Conservation (phyloP, 1,140 invertebrate genomes). For the Drosophila subobscura region DNA sequence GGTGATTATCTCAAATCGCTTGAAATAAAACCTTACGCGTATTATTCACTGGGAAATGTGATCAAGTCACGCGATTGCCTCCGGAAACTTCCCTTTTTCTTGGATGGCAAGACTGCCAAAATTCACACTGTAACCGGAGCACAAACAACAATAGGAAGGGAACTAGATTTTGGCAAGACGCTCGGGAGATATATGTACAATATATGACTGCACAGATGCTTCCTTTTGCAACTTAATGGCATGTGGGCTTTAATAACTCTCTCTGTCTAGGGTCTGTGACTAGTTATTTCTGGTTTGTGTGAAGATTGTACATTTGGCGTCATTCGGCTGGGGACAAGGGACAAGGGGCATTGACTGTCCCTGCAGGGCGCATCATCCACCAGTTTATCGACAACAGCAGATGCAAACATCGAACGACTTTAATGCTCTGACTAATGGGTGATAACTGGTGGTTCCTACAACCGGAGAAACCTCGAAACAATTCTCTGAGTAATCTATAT, state of each 20-base stretch:
- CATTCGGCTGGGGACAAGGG: slow-evolving; percentile 2
- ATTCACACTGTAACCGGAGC: slow-evolving; percentile 40
- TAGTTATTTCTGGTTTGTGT: slow-evolving; percentile 10
- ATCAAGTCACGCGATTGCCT: slow-evolving; percentile 58
- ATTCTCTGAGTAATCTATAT: slow-evolving; percentile 21
- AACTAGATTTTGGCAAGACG: not conserved
- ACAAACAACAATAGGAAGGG: not conserved
- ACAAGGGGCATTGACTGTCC: slow-evolving; percentile 13
- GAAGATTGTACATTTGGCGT: slow-evolving; percentile 43
- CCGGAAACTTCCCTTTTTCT: slow-evolving; percentile 5
- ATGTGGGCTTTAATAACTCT: too few species aligned
- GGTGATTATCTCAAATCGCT: slow-evolving; percentile 57
- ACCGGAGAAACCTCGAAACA: slow-evolving; percentile 16
- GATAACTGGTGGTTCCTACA: slow-evolving; percentile 13
- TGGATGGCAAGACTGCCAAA: slow-evolving; percentile 42
- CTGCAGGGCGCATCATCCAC: slow-evolving; percentile 14
- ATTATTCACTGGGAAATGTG: slow-evolving; percentile 56
- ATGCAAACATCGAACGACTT: slow-evolving; percentile 11
- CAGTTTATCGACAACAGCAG: slow-evolving; percentile 18
- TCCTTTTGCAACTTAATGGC: not conserved
- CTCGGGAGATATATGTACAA: too few species aligned
- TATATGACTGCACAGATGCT: not conserved
- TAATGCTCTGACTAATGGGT: slow-evolving; percentile 35
- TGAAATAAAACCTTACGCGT: slow-evolving; percentile 44
- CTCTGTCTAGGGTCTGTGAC: too few species aligned